A percentile compares a stretch with the other conserved stretches of the same genome.
Conservation (phyloP, 2,797 vertebrate genomes). For the Hippopotamyrus pictus region DNA sequence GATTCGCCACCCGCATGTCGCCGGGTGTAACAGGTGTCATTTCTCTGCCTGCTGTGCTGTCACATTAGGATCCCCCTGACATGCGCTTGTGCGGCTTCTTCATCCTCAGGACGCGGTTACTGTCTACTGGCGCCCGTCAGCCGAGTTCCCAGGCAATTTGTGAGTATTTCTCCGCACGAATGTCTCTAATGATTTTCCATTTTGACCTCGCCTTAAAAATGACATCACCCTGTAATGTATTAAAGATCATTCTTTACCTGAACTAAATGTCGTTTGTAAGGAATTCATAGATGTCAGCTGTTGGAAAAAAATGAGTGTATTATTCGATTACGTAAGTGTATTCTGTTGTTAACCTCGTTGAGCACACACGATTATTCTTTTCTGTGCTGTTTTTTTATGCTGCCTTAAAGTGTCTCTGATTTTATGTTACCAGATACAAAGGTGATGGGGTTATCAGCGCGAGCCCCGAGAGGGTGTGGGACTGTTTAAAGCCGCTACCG, state of each 20-base stretch:
- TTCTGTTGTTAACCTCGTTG: neutral
- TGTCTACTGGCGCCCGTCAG: conserved; percentile 83
- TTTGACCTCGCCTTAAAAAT: neutral
- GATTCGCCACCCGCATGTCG: neutral
- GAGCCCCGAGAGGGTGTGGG: conserved; percentile 70
- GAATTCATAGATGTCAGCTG: neutral
- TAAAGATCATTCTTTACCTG: neutral
- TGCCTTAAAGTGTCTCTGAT: neutral
- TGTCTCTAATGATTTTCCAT: neutral
- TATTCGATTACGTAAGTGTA: neutral
- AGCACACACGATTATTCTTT: neutral
- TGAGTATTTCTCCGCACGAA: conserved; percentile 53
- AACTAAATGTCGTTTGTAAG: neutral
- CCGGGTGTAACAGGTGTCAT: neutral
- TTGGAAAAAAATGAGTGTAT: neutral
- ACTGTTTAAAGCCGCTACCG: conserved; percentile 76
- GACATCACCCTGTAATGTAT: neutral
- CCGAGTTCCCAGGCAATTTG: conserved; percentile 82
- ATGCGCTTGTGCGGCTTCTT: neutral
- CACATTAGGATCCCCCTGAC: neutral
- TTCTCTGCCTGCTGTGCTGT: neutral
- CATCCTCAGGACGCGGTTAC: conserved; percentile 69
- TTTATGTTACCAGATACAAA: conserved; percentile 65
- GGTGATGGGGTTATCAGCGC: conserved; percentile 72
- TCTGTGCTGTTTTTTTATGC: neutral